A percentile compares a stretch with the other conserved stretches of the same genome.
phyloP scores from a whole-genome alignment of 2,113 vertebrate genomes.

The Zosterops lateralis region DNA sequence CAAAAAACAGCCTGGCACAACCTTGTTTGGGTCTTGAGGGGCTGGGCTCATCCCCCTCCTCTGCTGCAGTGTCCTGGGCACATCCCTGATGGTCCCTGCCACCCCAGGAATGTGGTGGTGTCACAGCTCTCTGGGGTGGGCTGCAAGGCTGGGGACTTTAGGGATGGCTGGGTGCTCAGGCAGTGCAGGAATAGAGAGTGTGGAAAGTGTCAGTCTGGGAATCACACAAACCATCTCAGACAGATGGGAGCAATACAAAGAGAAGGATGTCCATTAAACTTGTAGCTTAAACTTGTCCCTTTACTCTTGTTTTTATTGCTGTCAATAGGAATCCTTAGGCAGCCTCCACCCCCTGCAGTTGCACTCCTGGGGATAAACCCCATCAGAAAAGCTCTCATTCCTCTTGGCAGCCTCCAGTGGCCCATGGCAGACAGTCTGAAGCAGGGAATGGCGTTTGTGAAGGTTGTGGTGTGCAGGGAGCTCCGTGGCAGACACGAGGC shows the following conservation, averaged over 20 bases:
- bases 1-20: neutral
- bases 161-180: neutral
- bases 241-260: fast-evolving
- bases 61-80: neutral
- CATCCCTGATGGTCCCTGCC: neutral
- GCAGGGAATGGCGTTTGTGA: neutral
- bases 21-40: neutral
- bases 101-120: neutral
- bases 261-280: neutral
- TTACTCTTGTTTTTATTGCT: neutral
- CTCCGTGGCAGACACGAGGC: neutral
- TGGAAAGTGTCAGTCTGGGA: neutral
- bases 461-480: neutral
- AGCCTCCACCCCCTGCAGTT: neutral
- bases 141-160: neutral
- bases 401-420: neutral
- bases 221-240: fast-evolving
- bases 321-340: neutral
- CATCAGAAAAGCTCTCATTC: neutral
- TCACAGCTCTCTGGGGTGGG: neutral
- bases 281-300: neutral
- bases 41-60: neutral
- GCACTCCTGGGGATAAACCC: neutral
- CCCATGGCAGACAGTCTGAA: fast-evolving
- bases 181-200: neutral